These are phyloP conservation scores for Empidonax alnorum DNA, from an alignment of 2,113 vertebrate genomes.

Conservation along the genomic window DNA sequence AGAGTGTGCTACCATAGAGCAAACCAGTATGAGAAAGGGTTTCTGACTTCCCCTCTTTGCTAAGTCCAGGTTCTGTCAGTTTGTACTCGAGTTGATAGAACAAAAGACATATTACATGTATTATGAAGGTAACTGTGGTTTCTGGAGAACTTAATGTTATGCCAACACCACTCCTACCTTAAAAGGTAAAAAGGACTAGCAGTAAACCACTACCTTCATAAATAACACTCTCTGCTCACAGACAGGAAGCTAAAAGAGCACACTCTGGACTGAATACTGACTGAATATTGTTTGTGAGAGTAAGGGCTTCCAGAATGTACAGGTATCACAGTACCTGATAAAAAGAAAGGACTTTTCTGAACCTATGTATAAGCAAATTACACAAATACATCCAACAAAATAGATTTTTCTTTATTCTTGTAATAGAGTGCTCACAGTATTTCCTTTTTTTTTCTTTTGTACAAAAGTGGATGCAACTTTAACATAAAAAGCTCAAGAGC, in stretches of 20 bases:
- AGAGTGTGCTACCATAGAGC: rapidly evolving
- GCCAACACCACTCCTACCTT: not conserved
- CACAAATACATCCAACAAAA: slow-evolving; percentile 44
- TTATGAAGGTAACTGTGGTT: not conserved
- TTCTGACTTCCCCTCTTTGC: not conserved
- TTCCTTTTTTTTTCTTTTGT: not conserved
- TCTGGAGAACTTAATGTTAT: not conserved
- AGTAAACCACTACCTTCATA: not conserved
- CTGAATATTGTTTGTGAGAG: not conserved
- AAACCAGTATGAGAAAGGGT: not conserved
- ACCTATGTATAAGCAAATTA: not conserved
- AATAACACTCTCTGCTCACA: not conserved
- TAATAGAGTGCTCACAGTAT: not conserved
- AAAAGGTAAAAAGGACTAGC: not conserved
- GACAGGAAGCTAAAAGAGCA: not conserved
- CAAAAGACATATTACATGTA: not conserved
- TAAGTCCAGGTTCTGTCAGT: not conserved
- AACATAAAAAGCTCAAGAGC: slow-evolving; percentile 33
- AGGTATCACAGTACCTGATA: not conserved
- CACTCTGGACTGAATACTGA: not conserved
- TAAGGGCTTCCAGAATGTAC: not conserved
- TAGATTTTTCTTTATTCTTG: slow-evolving; percentile 61
- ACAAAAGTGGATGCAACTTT: slow-evolving; percentile 41
- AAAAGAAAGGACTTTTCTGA: not conserved
- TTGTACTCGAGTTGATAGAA: not conserved